Evolutionary conservation across 2,113 vertebrate genomes (phyloP), one percentile per base, ranked within the genome.

Genomic region (Anolis sagrei): DNA sequence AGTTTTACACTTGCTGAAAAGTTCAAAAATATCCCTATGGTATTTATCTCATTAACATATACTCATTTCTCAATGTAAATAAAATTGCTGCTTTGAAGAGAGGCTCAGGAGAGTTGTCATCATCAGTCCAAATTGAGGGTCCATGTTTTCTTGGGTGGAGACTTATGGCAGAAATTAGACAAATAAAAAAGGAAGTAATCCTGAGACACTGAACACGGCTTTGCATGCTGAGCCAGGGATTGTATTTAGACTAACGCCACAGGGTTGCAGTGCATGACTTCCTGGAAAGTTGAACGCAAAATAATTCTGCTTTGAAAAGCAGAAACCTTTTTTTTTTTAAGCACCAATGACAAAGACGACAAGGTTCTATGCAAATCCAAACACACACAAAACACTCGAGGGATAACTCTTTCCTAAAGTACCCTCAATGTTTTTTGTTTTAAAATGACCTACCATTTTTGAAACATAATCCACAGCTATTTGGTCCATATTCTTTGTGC

Each of bases 391-490:
- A n/a, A 7, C 49, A 58, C 54, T 62, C 23, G 51, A 36, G 54
- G 32, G 21, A 4, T 16, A 78, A 61, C 34, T 7, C 64, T 14
- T 32, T 10, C 73, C 3, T 27, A 34, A 11, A 72, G 83, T 88
- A 74, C 18, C 76, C 84, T 13, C 5, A 34, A 3, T 27, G 21
- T 13, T 44, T 73, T 32, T 48, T 81, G 5, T 32, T 54, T 39
- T 21, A 39, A 49, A 61, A 68, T 74, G 49, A 95, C 96, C 74
- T 87, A 97, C 97, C 96, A 96, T 87, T 90, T 98, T 98, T 86
- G 98, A 97, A 79, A 97, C 93, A 0, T 99, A 99, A 93, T 96
- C 97, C 95, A 99, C 90, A 85, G 97, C 98, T 91, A 98, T 96
- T 48, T 94, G 94, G 83, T 99, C 98, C 29, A 97, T 97, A 94